These are phyloP conservation scores for Nestor notabilis DNA, from an alignment of 2,113 vertebrate species.

Conservation along the genomic window DNA sequence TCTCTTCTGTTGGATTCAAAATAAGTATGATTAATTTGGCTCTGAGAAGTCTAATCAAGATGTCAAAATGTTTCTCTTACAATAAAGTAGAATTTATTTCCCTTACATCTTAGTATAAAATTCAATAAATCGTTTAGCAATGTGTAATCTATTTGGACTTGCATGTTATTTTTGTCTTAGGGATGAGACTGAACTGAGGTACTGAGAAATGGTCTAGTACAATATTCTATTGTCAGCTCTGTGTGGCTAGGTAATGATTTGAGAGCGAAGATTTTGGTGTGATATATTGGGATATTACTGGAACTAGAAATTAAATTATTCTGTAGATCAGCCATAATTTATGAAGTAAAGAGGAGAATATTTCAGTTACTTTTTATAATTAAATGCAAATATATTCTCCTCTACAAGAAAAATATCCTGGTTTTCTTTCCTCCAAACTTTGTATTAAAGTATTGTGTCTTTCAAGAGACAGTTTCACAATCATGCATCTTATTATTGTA, in stretches of 20 bases:
- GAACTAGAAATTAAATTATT: conserved; percentile 2
- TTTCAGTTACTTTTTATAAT: conserved; percentile 1
- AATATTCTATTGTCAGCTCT: background rate
- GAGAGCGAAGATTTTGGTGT: conserved; percentile 9
- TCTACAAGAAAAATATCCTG: background rate
- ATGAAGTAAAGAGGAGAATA: conserved; percentile 15
- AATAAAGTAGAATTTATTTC: background rate
- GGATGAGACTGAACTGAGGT: background rate
- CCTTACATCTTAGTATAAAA: background rate
- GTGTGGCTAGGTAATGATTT: conserved; percentile 3
- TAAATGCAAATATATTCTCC: background rate
- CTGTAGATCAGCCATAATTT: conserved; percentile 16
- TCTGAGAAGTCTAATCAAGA: background rate
- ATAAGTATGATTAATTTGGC: background rate
- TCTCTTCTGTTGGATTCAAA: background rate
- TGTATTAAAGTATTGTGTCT: background rate
- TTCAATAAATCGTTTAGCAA: background rate
- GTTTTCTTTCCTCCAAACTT: background rate
- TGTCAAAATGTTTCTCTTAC: background rate
- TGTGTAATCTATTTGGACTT: background rate
- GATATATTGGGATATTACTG: background rate
- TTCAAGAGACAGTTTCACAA: background rate
- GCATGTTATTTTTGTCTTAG: background rate
- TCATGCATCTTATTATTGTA: background rate
- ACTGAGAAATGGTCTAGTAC: background rate